phyloP scores from a whole-genome alignment of 2,113 vertebrate species.

The Monopterus albus region DNA sequence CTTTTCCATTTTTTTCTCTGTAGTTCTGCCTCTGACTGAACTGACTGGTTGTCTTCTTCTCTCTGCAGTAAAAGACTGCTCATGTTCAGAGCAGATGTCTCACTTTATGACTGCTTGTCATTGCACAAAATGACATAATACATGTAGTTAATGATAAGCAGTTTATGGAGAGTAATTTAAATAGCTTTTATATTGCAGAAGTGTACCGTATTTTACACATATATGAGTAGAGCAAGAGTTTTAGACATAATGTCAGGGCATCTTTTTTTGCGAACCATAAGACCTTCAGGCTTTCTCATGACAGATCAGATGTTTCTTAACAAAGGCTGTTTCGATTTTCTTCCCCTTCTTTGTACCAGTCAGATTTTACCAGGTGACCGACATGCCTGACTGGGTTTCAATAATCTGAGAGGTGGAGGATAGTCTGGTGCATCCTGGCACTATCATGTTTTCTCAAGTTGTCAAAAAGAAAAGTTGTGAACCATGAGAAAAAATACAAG shows the following conservation, averaged over 20 bases:
- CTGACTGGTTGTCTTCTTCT: neutral
- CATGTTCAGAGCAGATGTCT: neutral
- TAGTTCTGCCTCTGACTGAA: neutral
- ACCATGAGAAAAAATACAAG: slow-evolving; percentile 45
- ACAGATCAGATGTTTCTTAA: neutral
- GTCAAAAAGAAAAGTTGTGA: slow-evolving; percentile 45
- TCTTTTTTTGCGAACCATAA: no score
- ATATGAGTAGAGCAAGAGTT: no score
- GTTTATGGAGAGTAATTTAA: neutral
- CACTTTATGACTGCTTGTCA: slow-evolving; percentile 2
- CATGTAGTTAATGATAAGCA: neutral
- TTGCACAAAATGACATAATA: slow-evolving; percentile 1
- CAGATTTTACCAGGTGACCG: slow-evolving; percentile 51
- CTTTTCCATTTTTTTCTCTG: neutral
- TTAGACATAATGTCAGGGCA: no score
- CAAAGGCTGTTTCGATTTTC: neutral
- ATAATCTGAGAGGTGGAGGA: slow-evolving; percentile 11
- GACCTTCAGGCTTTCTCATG: no score
- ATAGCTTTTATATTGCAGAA: neutral
- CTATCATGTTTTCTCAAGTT: slow-evolving; percentile 48
- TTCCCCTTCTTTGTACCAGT: slow-evolving; percentile 12
- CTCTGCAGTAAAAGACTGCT: neutral
- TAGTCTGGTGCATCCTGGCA: slow-evolving; percentile 7
- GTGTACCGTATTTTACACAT: neutral
- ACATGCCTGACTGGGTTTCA: slow-evolving; percentile 43